Evolutionary conservation across 2,888 invertebrate species (phyloP).

Genomic region (Orchestes rusci): DNA sequence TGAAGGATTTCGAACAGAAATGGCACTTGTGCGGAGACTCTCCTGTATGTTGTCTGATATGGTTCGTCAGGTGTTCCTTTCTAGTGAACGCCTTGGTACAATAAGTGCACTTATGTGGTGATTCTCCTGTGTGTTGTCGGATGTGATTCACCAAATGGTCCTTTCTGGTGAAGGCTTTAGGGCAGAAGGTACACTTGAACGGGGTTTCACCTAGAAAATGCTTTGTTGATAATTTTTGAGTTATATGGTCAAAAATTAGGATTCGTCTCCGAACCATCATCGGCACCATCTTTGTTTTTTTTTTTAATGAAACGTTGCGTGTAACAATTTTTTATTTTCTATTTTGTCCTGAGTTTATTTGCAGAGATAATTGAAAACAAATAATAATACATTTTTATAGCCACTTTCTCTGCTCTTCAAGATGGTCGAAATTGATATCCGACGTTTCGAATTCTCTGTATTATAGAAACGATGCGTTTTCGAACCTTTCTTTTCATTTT

Average conservation of each 20-base stretch:
- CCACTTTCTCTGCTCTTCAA: no score
- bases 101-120: slow-evolving; percentile 68
- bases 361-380: no score
- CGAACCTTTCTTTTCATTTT: no score
- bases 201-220: slow-evolving; percentile 54
- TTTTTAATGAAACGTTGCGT: no score
- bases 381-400: no score
- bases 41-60: slow-evolving; percentile 81
- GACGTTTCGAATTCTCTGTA: no score
- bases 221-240: no score
- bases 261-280: not conserved
- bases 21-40: slow-evolving; percentile 82
- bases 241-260: not conserved
- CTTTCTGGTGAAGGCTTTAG: slow-evolving; percentile 67
- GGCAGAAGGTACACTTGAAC: slow-evolving; percentile 69
- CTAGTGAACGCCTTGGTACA: slow-evolving; percentile 69
- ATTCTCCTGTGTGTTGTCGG: slow-evolving; percentile 76
- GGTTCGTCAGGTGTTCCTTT: slow-evolving; percentile 77
- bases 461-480: no score
- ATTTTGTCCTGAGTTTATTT: no score
- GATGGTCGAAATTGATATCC: no score
- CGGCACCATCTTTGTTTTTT: no score
- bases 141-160: slow-evolving; percentile 81
- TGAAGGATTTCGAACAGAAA: slow-evolving; percentile 78
- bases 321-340: no score